Conservation (phyloP, 1,140 invertebrate species). For the Heliconius himera region DNA sequence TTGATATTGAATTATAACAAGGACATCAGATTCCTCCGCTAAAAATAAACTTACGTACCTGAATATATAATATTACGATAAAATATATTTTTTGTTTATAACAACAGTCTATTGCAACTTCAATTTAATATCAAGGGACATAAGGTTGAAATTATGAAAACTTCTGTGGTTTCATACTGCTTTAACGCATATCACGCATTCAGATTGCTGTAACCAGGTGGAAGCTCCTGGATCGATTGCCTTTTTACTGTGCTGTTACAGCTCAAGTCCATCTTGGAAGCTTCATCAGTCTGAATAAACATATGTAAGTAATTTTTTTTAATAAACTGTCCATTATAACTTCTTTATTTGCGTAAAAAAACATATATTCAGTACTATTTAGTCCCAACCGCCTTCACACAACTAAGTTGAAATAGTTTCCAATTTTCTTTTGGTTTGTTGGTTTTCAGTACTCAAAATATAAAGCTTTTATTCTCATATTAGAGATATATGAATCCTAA, state of each 20-base stretch:
- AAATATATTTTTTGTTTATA: background rate
- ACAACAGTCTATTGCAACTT: background rate
- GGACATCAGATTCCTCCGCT: background rate
- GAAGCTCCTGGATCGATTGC: constrained; percentile 15
- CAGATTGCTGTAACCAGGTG: constrained; percentile 17
- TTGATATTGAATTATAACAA: background rate
- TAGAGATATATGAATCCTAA: no score
- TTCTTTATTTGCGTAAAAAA: no score
- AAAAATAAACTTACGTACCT: background rate
- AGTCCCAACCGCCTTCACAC: no score
- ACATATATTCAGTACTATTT: no score
- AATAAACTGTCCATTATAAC: no score
- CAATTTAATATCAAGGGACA: background rate
- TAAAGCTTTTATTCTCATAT: no score
- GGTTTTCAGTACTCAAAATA: no score
- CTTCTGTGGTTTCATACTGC: background rate
- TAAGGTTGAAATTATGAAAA: constrained; percentile 17
- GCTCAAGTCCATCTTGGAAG: background rate
- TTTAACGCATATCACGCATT: constrained; percentile 21
- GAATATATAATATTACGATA: background rate
- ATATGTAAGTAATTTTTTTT: background rate
- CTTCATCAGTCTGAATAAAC: background rate
- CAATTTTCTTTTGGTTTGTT: no score
- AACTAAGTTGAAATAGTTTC: no score
- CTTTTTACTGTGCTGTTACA: constrained; percentile 2